Percentiles rank a stretch among this genome's conserved stretches.
Conservation (phyloP, 1,140 invertebrate genomes). For the Drosophila bocki region DNA sequence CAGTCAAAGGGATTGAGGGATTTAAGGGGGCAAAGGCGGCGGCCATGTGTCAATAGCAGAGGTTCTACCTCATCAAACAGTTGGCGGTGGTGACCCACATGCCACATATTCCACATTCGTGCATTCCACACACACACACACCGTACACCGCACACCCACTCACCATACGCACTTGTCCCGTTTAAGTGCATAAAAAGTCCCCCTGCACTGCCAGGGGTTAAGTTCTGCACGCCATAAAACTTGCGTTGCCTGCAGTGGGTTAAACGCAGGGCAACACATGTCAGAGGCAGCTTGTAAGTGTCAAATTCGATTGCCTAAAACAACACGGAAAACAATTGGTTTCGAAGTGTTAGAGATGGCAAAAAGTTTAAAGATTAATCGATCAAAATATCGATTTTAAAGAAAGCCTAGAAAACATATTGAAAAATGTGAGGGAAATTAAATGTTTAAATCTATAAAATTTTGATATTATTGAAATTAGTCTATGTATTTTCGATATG, state of each 20-base stretch:
- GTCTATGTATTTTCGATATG: too few relatives aligned
- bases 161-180: constrained; percentile 32
- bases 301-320: constrained; percentile 57
- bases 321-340: background rate
- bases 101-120: constrained; percentile 5
- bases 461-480: too few relatives aligned
- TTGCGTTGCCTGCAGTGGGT: constrained; percentile 24
- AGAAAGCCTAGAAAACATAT: background rate
- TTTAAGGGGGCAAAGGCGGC: background rate
- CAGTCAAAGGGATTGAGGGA: constrained; percentile 9
- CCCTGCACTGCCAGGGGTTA: constrained; percentile 32
- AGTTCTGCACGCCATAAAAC: constrained; percentile 22
- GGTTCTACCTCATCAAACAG: constrained; percentile 56
- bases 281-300: constrained; percentile 57
- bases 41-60: constrained; percentile 47
- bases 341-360: background rate
- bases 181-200: constrained; percentile 51
- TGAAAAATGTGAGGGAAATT: too few relatives aligned
- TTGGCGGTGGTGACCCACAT: constrained; percentile 56
- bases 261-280: constrained; percentile 57
- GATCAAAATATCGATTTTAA: background rate
- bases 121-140: constrained; percentile 2
- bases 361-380: background rate
- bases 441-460: too few relatives aligned
- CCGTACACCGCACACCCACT: constrained; percentile 1